These are phyloP conservation scores for Etheostoma spectabile DNA, from an alignment of 2,113 vertebrate genomes.

Conservation along the genomic window DNA sequence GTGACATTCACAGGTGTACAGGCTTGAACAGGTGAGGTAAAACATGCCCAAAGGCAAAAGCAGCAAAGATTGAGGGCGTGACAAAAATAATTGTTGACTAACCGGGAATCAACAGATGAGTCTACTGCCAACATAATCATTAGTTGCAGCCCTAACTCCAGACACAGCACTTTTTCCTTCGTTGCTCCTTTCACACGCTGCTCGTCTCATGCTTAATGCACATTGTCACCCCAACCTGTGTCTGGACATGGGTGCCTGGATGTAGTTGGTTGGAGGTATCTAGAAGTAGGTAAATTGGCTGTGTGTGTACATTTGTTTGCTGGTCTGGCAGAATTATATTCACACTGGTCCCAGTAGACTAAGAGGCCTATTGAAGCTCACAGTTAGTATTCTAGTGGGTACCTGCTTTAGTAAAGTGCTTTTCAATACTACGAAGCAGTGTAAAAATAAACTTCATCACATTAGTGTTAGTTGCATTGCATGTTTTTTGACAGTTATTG, in stretches of 20 bases:
- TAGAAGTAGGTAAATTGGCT: slow-evolving; percentile 32
- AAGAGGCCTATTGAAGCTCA: slow-evolving; percentile 52
- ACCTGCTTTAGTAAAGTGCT: slow-evolving; percentile 29
- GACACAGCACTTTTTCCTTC: background rate
- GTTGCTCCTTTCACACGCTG: background rate
- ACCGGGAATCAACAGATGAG: too few species aligned
- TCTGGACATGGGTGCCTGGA: background rate
- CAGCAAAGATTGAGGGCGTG: too few species aligned
- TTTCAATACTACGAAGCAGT: slow-evolving; percentile 5
- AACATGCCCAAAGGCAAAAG: too few species aligned
- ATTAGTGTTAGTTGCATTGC: background rate
- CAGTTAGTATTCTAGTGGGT: slow-evolving; percentile 39
- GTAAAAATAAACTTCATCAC: slow-evolving; percentile 18
- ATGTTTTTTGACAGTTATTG: slow-evolving; percentile 5
- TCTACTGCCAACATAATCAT: too few species aligned
- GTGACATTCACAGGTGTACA: too few species aligned
- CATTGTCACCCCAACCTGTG: background rate
- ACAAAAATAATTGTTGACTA: too few species aligned
- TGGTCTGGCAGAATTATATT: slow-evolving; percentile 44
- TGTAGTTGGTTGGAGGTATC: slow-evolving; percentile 12
- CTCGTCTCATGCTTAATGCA: background rate
- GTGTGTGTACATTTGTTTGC: slow-evolving; percentile 41
- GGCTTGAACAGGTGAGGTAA: too few species aligned
- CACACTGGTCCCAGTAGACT: slow-evolving; percentile 46
- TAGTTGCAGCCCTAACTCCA: background rate